Conservation (phyloP, 2,888 invertebrate genomes). For the Capitulum mitella region DNA sequence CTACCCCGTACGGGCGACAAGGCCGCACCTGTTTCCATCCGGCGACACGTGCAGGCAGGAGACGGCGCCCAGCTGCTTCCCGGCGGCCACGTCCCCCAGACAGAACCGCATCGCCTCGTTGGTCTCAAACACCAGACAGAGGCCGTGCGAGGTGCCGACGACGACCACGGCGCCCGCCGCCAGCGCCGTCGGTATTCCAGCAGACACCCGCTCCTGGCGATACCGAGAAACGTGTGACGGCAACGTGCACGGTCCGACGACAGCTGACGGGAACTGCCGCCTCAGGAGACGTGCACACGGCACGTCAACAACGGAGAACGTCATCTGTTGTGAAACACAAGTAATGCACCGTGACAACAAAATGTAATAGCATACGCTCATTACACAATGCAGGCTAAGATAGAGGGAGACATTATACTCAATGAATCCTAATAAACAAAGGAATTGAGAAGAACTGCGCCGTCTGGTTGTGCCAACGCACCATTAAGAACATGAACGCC, state of each 20-base stretch:
- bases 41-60: conserved; percentile 47
- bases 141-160: conserved; percentile 91
- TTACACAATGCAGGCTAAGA: not conserved
- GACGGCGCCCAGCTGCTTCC: conserved; percentile 54
- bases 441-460: too few relatives aligned
- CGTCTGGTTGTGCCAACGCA: too few relatives aligned
- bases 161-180: conserved; percentile 54
- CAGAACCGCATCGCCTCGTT: conserved; percentile 87
- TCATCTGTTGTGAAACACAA: too few relatives aligned
- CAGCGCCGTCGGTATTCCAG: conserved; percentile 74
- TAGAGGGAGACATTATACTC: too few relatives aligned
- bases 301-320: not conserved
- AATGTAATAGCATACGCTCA: too few relatives aligned
- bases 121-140: conserved; percentile 74
- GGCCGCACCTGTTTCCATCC: not conserved
- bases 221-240: too few relatives aligned
- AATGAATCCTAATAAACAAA: too few relatives aligned
- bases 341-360: not conserved
- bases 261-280: too few relatives aligned
- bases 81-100: conserved; percentile 49
- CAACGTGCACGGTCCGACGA: too few relatives aligned
- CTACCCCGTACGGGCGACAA: too few relatives aligned
- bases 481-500: too few relatives aligned
- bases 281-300: not conserved
- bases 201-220: conserved; percentile 71